These are phyloP conservation scores for Asarcornis scutulata DNA, from an alignment of 2,113 vertebrate species.

Conservation along the genomic window DNA sequence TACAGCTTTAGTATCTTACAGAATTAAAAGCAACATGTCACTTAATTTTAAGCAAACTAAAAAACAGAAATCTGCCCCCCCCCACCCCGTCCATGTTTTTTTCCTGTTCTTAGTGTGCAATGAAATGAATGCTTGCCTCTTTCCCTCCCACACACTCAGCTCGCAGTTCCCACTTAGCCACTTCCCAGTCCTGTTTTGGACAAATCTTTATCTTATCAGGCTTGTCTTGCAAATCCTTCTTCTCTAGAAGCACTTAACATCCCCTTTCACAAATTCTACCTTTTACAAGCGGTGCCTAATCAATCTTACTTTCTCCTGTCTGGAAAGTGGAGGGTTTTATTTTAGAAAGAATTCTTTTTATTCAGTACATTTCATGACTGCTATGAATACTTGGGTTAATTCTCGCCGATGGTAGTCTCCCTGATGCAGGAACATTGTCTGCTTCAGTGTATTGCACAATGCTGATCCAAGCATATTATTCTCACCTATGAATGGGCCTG, in stretches of 20 bases:
- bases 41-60: not conserved
- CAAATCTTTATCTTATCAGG: slow-evolving; percentile 41
- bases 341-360: not conserved
- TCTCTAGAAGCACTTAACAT: not conserved
- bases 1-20: not conserved
- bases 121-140: not conserved
- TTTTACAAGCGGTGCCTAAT: slow-evolving; percentile 25
- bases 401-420: not conserved
- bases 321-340: not conserved
- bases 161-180: slow-evolving; percentile 21
- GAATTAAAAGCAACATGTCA: not conserved
- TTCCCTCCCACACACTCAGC: slow-evolving; percentile 25
- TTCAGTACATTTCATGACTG: slow-evolving; percentile 3
- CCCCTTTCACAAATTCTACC: not conserved
- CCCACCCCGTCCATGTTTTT: fast-evolving
- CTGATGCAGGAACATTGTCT: not conserved
- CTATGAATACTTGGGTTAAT: not conserved
- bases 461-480: slow-evolving; percentile 23
- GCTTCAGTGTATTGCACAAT: slow-evolving; percentile 24
- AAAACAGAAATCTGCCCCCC: not conserved
- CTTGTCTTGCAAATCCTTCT: slow-evolving; percentile 30
- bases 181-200: slow-evolving; percentile 33
- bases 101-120: not conserved
- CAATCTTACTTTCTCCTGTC: not conserved
- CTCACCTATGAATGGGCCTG: slow-evolving; percentile 10